These are phyloP conservation scores for Masticophis lateralis DNA, from an alignment of 2,797 vertebrate species.

Conservation along the genomic window DNA sequence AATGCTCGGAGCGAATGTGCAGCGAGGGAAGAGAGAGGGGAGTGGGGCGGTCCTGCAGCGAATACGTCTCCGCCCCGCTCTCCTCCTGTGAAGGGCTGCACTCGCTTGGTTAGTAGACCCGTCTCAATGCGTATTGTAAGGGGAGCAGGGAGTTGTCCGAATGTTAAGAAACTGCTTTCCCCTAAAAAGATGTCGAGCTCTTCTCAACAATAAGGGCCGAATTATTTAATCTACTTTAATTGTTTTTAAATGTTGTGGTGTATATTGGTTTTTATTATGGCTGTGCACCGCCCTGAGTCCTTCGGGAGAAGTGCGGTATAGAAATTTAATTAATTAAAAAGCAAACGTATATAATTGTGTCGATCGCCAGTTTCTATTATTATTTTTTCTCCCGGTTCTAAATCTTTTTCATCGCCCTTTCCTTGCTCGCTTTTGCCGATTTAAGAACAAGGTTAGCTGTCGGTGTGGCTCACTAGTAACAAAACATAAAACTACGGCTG, in stretches of 20 bases:
- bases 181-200: neutral
- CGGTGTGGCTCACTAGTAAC: neutral
- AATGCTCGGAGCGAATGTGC: constrained; percentile 46
- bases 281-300: no score
- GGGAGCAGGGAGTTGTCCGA: neutral
- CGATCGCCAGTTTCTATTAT: neutral
- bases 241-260: no score
- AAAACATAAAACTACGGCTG: neutral
- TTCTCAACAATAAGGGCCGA: neutral
- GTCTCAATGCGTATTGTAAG: neutral
- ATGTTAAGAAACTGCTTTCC: neutral
- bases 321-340: no score
- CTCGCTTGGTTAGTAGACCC: neutral
- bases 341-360: neutral
- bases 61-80: neutral
- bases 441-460: neutral
- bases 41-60: constrained; percentile 1
- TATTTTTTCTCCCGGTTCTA: neutral
- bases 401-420: neutral
- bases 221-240: no score
- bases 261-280: no score
- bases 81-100: neutral
- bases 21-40: neutral
- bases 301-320: no score
- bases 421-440: neutral